Conservation (phyloP, 2,797 vertebrate genomes). For the Triplophysa bombifrons region DNA sequence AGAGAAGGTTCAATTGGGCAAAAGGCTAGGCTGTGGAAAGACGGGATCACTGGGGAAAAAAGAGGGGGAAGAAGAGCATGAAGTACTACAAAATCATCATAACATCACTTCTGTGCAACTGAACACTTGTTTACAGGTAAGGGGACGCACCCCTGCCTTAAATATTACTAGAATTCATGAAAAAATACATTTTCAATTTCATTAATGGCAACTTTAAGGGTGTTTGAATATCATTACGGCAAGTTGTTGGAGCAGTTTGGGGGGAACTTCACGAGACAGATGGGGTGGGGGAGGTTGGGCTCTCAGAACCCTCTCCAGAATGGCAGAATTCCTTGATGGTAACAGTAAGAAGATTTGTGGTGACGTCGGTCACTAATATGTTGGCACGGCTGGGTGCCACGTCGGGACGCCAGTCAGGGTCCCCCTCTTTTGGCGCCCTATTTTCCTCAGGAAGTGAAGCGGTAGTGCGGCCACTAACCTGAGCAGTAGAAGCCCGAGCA, state of each 20-base stretch:
- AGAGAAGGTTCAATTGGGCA: constrained; percentile 29
- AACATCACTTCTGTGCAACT: constrained; percentile 10
- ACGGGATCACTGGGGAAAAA: constrained; percentile 42
- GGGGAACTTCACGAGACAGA: constrained; percentile 32
- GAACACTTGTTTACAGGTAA: not conserved
- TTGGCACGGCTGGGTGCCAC: constrained; percentile 93
- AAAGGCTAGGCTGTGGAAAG: constrained; percentile 29
- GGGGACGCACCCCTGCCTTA: constrained; percentile 46
- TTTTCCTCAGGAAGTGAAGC: constrained; percentile 66
- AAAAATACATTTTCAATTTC: constrained; percentile 62
- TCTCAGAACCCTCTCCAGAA: constrained; percentile 66
- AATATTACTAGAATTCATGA: constrained; percentile 52
- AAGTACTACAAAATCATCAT: constrained; percentile 36
- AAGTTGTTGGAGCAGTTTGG: constrained; percentile 33
- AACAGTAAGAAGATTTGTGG: constrained; percentile 97
- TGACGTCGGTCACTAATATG: constrained; percentile 96
- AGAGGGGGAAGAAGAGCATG: constrained; percentile 38
- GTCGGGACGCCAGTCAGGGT: constrained; percentile 90
- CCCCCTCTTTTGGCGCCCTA: constrained; percentile 74
- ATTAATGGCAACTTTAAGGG: constrained; percentile 60
- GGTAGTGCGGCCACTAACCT: constrained; percentile 66
- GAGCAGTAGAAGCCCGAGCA: constrained; percentile 62
- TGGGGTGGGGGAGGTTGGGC: constrained; percentile 58
- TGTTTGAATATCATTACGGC: constrained; percentile 32
- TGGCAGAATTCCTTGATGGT: constrained; percentile 98